Base-by-base conservation (phyloP, 2,888 invertebrate species). In the Arctia plantaginis region DNA sequence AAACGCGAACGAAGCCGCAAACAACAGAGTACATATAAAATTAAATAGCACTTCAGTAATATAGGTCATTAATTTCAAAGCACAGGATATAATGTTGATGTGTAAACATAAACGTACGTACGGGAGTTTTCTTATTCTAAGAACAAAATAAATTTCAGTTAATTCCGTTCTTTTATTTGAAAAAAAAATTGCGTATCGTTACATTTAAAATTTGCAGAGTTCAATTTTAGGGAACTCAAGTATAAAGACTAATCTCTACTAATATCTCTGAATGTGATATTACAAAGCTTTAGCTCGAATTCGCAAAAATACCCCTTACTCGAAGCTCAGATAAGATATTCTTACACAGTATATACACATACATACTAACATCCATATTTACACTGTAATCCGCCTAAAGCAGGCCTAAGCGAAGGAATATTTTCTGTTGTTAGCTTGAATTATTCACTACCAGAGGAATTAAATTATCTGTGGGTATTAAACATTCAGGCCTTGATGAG, bases 381-480 rank as follows among this genome's bases (percentile, higher is more conserved):
- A 81, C 71, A 77, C 72, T 83, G 82, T 84, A 82, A 80, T 73
- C 83, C 81, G 71, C 68, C 76, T 77, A 79, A 70, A 76, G 75
- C 72, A 74, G 74, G 66, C 74, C 66, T 69, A 55, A 76, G 71
- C 72, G 70, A 66, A 75, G 70, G 71, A 77, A 85, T 82, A 77
- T 83, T 81, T 78, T 69, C 75, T 75, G 77, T 82, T 77, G 82
- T 88, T 84, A 85, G 67, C 80, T 74, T 86, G 75, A 84, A 87
- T 86, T 84, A 86, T 86, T 84, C 82, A 82, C 75, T 75, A 77
- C 71, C 76, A 80, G 80, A 79, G 75, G 80, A 83, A 87, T 87
- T 86, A 86, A 88, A 87, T 87, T 86, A 88, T 88, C 87, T 77
- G 80, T 81, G 76, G 71, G 76, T 66, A 75, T 85, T 77, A 82